phyloP scores from a whole-genome alignment of 2,888 invertebrate genomes.

The Proisotoma minuta region DNA sequence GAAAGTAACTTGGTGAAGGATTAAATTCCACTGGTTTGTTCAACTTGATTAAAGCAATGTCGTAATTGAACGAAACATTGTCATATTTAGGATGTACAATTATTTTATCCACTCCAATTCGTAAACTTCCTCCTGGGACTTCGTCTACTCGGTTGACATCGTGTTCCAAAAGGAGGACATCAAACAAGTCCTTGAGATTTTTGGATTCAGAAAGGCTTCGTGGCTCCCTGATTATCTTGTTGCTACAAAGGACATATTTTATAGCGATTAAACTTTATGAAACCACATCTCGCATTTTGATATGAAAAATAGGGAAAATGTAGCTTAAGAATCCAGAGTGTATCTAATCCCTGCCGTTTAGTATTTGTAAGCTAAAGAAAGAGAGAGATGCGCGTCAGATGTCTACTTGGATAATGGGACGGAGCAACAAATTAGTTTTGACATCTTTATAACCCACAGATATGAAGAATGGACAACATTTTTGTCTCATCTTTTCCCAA shows the following conservation, averaged over 20 bases:
- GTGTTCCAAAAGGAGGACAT: slow-evolving; percentile 41
- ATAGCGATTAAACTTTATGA: no score
- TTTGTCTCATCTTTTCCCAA: no score
- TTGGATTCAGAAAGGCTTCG: not conserved
- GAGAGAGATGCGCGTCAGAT: slow-evolving; percentile 1
- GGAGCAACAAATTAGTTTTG: slow-evolving; percentile 31
- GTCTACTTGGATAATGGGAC: slow-evolving; percentile 13
- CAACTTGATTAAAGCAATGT: slow-evolving; percentile 37
- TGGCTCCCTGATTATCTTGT: slow-evolving; percentile 18
- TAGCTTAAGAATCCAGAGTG: no score
- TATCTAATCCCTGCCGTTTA: no score
- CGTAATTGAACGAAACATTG: slow-evolving; percentile 37
- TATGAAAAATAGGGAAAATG: no score
- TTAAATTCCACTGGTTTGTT: slow-evolving; percentile 30
- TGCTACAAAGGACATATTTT: no score
- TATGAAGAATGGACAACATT: no score
- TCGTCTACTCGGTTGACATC: slow-evolving; percentile 34
- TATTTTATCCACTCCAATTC: slow-evolving; percentile 28
- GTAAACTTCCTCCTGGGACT: slow-evolving; percentile 34
- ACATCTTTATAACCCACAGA: slow-evolving; percentile 29
- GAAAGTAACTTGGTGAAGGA: not conserved
- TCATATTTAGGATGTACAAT: slow-evolving; percentile 43
- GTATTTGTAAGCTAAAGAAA: no score
- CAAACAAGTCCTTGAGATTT: slow-evolving; percentile 21
- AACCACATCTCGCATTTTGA: no score